phyloP scores from a whole-genome alignment of 2,888 invertebrate genomes.

The Aphidius colemani region DNA sequence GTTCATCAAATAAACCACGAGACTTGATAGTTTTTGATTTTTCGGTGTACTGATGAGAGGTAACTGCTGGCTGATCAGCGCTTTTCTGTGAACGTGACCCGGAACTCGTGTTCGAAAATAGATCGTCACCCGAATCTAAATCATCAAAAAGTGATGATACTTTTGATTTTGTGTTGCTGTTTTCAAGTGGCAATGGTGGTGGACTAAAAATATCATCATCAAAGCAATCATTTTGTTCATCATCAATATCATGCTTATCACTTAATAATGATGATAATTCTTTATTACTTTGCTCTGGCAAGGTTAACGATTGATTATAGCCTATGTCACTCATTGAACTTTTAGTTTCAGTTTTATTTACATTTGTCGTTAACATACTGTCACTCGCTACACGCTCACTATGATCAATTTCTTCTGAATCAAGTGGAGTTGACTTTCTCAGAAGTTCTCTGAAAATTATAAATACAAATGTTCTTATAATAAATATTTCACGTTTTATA shows the following conservation, averaged over 20 bases:
- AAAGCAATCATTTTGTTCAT: slow-evolving; percentile 39
- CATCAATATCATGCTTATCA: slow-evolving; percentile 3
- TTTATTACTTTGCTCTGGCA: slow-evolving; percentile 18
- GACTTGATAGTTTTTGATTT: slow-evolving; percentile 34
- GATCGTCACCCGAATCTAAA: slow-evolving; percentile 54
- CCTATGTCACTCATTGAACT: slow-evolving; percentile 30
- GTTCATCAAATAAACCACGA: slow-evolving; percentile 47
- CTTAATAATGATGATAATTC: slow-evolving; percentile 1
- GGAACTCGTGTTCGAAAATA: slow-evolving; percentile 51
- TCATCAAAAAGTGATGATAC: slow-evolving; percentile 52
- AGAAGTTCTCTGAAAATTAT: slow-evolving; percentile 41
- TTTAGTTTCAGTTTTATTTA: neutral
- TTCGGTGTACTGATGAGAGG: slow-evolving; percentile 33
- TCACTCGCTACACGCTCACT: slow-evolving; percentile 47
- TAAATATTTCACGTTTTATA: neutral
- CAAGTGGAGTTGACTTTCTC: slow-evolving; percentile 48
- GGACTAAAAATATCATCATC: slow-evolving; percentile 51
- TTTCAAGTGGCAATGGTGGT: slow-evolving; percentile 51
- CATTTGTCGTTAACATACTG: slow-evolving; percentile 41
- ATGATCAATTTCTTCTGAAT: slow-evolving; percentile 49
- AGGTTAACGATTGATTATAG: slow-evolving; percentile 16
- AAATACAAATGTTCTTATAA: neutral
- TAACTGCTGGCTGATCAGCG: slow-evolving; percentile 40
- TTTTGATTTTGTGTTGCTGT: slow-evolving; percentile 46
- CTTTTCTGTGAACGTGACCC: slow-evolving; percentile 49